Evolutionary conservation across 1,140 invertebrate genomes (phyloP), one percentile per base, ranked within the genome.

Genomic region (Sitophilus oryzae): DNA sequence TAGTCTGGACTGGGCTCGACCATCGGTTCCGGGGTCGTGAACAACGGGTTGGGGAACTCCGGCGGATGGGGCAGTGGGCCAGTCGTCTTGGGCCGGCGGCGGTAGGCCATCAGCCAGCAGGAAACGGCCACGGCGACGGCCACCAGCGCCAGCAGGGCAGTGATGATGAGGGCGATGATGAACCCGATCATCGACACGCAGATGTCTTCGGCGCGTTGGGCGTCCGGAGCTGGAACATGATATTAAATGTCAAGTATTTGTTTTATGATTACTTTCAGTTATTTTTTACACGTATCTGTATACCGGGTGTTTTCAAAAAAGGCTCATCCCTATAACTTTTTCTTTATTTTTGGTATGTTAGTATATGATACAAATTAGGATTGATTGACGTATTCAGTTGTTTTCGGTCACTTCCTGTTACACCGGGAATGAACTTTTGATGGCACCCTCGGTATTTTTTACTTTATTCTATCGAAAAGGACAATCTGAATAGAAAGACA

Each of bases 81-180:
- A 51, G 87, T 80, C 42, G 84, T 82, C 65, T 90, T 89, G 42
- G 89, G 88, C 64, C 88, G 82, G 58, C 90, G 81, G 63, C 91
- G 76, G 75, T 93, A 94, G 53, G 92, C 92, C 81, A 95, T 90
- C 40, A 95, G 77, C 91, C 91, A 96, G 72, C 92, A 95, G 34
- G 91, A 93, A 18, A 95, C 91, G 38, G 91, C 91, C 25, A 94
- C 89, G 16, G 92, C 92, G 21, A 96, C 90, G 25, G 92, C 91
- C 18, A 95, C 91, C 40, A 96, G 77, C 36, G 92, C 91, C 65
- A 96, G 72, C 38, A 96, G 79, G 15, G 91, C 91, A 47, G 92
- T 95, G 64, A 96, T 87, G 52, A 93, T 87, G 63, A 96, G 75
- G 45, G 92, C 89, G 59, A 95, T 90, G 52, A 94, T 91, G 66